A percentile compares a stretch with the other conserved stretches of the same genome.
Conservation (phyloP, 1,140 invertebrate genomes). For the Diabrotica virgifera region DNA sequence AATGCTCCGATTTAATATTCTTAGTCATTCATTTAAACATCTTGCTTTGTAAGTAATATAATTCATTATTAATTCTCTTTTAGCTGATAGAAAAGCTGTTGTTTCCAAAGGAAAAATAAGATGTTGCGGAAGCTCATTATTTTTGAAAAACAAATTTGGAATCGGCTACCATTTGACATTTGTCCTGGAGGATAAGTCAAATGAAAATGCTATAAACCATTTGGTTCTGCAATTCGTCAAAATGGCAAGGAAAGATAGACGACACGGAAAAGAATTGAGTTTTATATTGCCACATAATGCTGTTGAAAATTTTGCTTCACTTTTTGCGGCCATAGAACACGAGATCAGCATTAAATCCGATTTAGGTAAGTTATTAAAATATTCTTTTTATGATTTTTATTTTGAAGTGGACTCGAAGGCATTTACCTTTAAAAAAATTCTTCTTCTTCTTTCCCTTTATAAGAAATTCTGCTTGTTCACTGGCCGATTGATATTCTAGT, state of each 20-base stretch:
- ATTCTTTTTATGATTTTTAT: too few species aligned
- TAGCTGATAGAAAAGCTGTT: conserved; percentile 73
- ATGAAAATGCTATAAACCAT: conserved; percentile 47
- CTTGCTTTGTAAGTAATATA: too few species aligned
- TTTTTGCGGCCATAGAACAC: conserved; percentile 73
- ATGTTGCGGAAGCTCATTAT: conserved; percentile 79
- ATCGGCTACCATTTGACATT: conserved; percentile 78
- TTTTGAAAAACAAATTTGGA: conserved; percentile 85
- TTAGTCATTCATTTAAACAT: too few species aligned
- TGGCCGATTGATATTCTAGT: too few species aligned
- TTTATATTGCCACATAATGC: conserved; percentile 74
- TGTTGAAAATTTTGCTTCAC: conserved; percentile 67
- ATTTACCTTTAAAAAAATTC: too few species aligned
- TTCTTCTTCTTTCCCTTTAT: too few species aligned
- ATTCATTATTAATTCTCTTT: conserved; percentile 14
- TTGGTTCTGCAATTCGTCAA: conserved; percentile 64
- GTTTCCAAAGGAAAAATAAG: conserved; percentile 71
- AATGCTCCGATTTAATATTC: too few species aligned
- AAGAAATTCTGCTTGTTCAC: too few species aligned
- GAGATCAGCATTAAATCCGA: conserved; percentile 63
- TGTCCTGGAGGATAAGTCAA: conserved; percentile 39
- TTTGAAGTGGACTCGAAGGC: too few species aligned
- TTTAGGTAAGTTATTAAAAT: conserved; percentile 48
- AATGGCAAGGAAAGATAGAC: conserved; percentile 66
- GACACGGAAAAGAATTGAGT: conserved; percentile 70